Evolutionary conservation across 2,113 vertebrate species (phyloP).

Genomic region (Miniopterus natalensis): DNA sequence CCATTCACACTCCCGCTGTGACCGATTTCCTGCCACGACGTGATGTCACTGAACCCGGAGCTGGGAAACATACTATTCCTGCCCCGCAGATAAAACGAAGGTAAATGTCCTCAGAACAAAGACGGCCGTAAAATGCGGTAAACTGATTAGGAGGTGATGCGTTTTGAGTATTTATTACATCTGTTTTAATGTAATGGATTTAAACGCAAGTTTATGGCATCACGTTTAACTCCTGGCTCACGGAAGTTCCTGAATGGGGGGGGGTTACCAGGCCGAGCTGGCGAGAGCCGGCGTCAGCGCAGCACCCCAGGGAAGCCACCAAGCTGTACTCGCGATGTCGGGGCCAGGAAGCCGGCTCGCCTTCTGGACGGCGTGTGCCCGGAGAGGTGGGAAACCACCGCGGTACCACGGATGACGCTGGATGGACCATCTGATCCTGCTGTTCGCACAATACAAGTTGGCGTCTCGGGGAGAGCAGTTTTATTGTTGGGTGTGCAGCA

Average conservation of each 20-base stretch:
- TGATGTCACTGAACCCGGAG: neutral
- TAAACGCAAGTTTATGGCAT: neutral
- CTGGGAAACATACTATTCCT: neutral
- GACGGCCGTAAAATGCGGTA: neutral
- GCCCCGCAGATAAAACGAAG: neutral
- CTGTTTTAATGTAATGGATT: neutral
- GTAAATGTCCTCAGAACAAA: neutral
- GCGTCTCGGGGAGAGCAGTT: neutral
- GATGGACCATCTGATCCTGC: neutral
- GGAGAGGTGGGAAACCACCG: neutral
- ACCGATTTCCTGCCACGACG: neutral
- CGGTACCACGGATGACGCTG: accelerated
- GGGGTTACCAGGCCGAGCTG: neutral
- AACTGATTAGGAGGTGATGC: neutral
- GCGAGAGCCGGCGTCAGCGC: neutral
- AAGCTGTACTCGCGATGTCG: too few species aligned
- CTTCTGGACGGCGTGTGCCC: neutral
- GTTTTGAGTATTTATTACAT: conserved; percentile 4
- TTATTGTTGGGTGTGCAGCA: neutral
- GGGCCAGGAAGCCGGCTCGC: neutral
- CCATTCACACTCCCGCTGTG: neutral
- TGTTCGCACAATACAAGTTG: neutral
- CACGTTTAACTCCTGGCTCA: neutral
- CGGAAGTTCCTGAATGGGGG: neutral
- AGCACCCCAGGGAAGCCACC: neutral